phyloP scores from a whole-genome alignment of 2,113 vertebrate genomes.

The Halichoerus grypus region DNA sequence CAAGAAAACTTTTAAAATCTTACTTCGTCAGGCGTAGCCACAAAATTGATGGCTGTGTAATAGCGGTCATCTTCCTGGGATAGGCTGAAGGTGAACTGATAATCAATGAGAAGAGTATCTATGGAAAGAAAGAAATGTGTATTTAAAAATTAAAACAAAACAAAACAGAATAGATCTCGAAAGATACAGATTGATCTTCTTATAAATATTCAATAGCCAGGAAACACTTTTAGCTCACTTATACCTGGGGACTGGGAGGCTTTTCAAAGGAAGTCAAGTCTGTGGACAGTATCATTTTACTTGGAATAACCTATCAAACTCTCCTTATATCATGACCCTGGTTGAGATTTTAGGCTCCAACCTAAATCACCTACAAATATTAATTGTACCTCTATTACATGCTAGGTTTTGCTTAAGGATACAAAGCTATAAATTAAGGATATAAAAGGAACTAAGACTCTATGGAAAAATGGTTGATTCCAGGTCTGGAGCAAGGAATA shows the following conservation, averaged over 20 bases:
- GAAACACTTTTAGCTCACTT: conserved; percentile 36
- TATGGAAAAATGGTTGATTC: conserved; percentile 10
- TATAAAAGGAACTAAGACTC: background rate
- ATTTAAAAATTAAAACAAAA: conserved; percentile 55
- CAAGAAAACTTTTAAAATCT: conserved; percentile 41
- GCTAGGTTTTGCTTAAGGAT: conserved; percentile 8
- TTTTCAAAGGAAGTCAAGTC: conserved; percentile 42
- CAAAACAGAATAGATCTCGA: conserved; percentile 17
- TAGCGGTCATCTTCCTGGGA: conserved; percentile 99
- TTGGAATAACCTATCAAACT: conserved; percentile 13
- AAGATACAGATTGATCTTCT: background rate
- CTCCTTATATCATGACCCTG: background rate
- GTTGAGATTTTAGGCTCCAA: conserved; percentile 27
- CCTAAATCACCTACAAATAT: conserved; percentile 27
- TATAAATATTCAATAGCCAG: conserved; percentile 47
- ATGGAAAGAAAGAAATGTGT: conserved; percentile 27
- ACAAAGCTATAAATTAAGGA: conserved; percentile 22
- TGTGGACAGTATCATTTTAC: background rate
- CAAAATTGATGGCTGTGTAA: conserved; percentile 99
- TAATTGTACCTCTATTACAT: background rate
- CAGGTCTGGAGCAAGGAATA: background rate
- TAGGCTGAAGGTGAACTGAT: conserved; percentile 99
- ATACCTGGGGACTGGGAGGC: background rate
- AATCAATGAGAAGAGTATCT: conserved; percentile 99
- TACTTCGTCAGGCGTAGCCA: conserved; percentile 98